phyloP scores from a whole-genome alignment of 2,113 vertebrate genomes.

The Plecturocebus donacophilus region DNA sequence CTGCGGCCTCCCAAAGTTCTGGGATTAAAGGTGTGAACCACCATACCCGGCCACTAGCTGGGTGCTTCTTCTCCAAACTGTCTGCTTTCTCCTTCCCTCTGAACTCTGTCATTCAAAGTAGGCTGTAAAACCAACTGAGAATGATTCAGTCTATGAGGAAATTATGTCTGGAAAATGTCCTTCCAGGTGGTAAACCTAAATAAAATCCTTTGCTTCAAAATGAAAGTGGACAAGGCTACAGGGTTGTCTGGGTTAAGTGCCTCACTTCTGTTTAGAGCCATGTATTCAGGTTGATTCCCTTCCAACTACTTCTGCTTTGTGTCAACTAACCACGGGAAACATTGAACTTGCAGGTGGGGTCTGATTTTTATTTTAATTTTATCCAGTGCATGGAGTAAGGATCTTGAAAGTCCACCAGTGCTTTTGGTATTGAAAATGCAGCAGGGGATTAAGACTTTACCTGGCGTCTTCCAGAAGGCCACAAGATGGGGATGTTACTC shows the following conservation, averaged over 20 bases:
- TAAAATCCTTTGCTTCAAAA: constrained; percentile 21
- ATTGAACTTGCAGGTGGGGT: neutral
- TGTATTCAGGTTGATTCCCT: neutral
- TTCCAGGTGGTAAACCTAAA: neutral
- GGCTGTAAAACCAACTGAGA: neutral
- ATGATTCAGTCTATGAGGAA: neutral
- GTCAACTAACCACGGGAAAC: neutral
- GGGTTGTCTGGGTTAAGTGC: neutral
- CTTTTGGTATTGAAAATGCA: constrained; percentile 1
- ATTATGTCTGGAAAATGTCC: neutral
- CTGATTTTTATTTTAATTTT: neutral
- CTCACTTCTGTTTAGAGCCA: neutral
- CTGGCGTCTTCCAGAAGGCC: constrained; percentile 43
- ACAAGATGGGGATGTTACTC: constrained; percentile 72
- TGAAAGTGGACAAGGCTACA: neutral
- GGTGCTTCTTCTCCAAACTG: neutral
- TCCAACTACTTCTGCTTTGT: constrained; percentile 6
- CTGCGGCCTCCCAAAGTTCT: too few species aligned
- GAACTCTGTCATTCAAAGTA: neutral
- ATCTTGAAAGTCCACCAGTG: neutral
- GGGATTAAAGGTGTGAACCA: too few species aligned
- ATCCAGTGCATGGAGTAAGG: neutral
- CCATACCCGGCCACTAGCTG: neutral
- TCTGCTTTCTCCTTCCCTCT: neutral
- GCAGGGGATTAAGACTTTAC: neutral